Evolutionary conservation across 2,888 invertebrate genomes (phyloP), one percentile per base, ranked within the genome.

Genomic region (Dinocampus coccinellae): DNA sequence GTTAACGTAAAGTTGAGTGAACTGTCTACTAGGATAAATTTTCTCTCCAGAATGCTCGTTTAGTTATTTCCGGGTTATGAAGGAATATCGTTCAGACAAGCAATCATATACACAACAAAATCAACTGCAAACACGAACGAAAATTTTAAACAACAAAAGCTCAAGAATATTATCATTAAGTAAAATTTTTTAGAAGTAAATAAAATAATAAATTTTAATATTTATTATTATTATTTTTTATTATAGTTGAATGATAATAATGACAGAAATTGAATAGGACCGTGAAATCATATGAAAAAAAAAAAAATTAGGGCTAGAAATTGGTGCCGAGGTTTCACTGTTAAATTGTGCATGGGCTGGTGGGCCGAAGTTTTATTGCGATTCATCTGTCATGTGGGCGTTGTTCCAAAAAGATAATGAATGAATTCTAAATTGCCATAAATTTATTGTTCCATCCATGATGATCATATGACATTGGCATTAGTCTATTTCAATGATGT

Each of bases 1-100:
- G 72, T 74, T 72, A 73, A 73, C 69, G 75, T 73, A 73, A 75
- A 76, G 77, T 77, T 77, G 76, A 77, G 76, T 77, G 77, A 77
- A 77, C 77, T 76, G 70, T 71, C 72, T 70, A 42, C 68, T 69
- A 74, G 73, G 75, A 73, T 71, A 75, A 76, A 75, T 72, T 69
- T 68, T 68, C 67, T 73, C 29, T 65, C 55, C 65, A 64, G 42
- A 62, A 26, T 57, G n/a, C 42, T 64, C 9, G 29, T 52, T 29
- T 47, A 47, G 47, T 47, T 29, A 52, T 64, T 64, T 64, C 63
- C 63, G 63, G 63, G 52, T 64, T 6, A 16, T 47, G 24, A 62
- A 62, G n/a, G 16, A n/a, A 22, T 9, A 34, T 39, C 24, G 24
- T 7, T 24, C 10, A 24, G 2, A 20, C n/a, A 9, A 24, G 26